Conservation (phyloP, 2,888 invertebrate genomes). For the Cetonia aurata region DNA sequence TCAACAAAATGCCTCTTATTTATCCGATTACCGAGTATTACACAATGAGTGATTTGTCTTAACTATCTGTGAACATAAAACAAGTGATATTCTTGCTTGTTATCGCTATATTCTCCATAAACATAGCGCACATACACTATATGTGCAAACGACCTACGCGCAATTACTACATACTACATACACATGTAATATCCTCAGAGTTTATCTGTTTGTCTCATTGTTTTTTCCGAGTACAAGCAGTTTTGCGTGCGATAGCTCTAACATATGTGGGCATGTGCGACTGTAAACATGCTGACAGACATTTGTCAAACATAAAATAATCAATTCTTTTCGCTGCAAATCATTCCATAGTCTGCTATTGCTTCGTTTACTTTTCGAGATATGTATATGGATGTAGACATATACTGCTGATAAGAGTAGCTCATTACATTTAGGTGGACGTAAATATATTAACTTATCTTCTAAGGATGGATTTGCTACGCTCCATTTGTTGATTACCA, state of each 20-base stretch:
- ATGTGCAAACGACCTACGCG: background rate
- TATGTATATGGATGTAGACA: too few relatives aligned
- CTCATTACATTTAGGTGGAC: too few relatives aligned
- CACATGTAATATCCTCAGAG: constrained; percentile 9
- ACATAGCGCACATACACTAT: too few relatives aligned
- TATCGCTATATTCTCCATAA: background rate
- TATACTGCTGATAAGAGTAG: too few relatives aligned
- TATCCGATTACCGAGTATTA: too few relatives aligned
- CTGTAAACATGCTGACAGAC: constrained; percentile 16
- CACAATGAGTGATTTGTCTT: constrained; percentile 16
- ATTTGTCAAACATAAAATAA: constrained; percentile 5
- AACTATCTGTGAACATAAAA: constrained; percentile 8
- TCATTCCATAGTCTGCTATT: too few relatives aligned
- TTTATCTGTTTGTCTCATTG: constrained; percentile 32
- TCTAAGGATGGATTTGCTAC: too few relatives aligned
- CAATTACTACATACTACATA: constrained; percentile 19
- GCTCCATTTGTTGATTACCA: too few relatives aligned
- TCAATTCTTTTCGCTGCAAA: background rate
- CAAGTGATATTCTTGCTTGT: constrained; percentile 11
- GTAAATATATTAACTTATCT: too few relatives aligned
- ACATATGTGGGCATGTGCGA: background rate
- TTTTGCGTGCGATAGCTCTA: constrained; percentile 12
- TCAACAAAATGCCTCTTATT: too few relatives aligned
- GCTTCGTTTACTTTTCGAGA: too few relatives aligned
- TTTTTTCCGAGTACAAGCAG: constrained; percentile 21